Conservation (phyloP, 2,797 vertebrate genomes). For the Rhinophrynus dorsalis region DNA sequence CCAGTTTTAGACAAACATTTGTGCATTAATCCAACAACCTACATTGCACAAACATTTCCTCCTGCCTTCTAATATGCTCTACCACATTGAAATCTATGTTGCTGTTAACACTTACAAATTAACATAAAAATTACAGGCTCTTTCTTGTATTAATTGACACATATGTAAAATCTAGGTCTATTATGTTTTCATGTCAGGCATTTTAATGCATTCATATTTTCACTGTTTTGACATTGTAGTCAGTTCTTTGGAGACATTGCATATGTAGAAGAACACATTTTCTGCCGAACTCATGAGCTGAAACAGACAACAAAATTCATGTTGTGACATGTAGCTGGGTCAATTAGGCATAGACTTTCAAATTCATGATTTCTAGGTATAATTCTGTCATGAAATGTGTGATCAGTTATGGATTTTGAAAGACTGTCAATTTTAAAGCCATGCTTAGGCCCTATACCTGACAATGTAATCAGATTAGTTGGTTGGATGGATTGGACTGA, state of each 20-base stretch:
- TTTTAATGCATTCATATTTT: constrained; percentile 38
- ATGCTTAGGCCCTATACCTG: neutral
- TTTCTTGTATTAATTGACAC: neutral
- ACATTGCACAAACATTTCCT: too few relatives aligned
- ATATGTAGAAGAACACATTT: constrained; percentile 40
- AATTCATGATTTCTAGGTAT: constrained; percentile 20
- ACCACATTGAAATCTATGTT: too few relatives aligned
- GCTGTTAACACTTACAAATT: neutral
- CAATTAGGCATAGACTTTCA: constrained; percentile 30
- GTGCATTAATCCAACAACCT: too few relatives aligned
- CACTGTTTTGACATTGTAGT: constrained; percentile 48
- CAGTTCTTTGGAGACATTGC: constrained; percentile 37
- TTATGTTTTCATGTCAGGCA: constrained; percentile 41
- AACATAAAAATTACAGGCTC: too few relatives aligned
- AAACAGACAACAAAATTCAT: constrained; percentile 49
- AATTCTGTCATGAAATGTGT: constrained; percentile 32
- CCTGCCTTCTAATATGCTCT: too few relatives aligned
- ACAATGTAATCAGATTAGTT: too few relatives aligned
- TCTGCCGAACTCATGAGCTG: constrained; percentile 14
- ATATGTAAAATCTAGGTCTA: neutral
- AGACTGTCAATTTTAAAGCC: neutral
- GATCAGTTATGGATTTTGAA: constrained; percentile 22
- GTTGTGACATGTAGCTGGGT: constrained; percentile 43
- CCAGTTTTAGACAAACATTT: too few relatives aligned
- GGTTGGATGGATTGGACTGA: too few relatives aligned